Conservation (phyloP, 30 jellyfish, hydroid and myxozoan genomes). For the Clytia hemisphaerica region DNA sequence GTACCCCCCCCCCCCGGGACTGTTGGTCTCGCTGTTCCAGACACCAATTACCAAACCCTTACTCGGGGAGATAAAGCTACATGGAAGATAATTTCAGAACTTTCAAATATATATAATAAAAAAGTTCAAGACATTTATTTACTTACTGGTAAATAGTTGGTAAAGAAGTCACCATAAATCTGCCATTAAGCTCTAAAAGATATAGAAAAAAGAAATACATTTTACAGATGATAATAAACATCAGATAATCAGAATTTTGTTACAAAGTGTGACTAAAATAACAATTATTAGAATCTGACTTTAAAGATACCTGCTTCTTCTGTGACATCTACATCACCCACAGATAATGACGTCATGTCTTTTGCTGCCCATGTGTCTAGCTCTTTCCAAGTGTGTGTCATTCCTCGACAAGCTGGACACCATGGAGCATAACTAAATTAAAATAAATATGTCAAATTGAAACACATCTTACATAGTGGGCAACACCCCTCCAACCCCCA, state of each 20-base stretch:
- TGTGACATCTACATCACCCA: slow-evolving; percentile 88
- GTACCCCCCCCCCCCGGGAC: too few relatives aligned
- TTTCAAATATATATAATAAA: not conserved
- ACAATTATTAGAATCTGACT: too few relatives aligned
- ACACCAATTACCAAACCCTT: too few relatives aligned
- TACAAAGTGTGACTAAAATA: not conserved
- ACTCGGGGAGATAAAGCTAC: too few relatives aligned
- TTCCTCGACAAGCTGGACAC: slow-evolving; percentile 95
- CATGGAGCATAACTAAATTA: slow-evolving; percentile 88
- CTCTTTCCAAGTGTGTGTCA: slow-evolving; percentile 67
- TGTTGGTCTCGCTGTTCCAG: too few relatives aligned
- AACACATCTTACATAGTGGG: too few relatives aligned
- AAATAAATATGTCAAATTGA: not conserved
- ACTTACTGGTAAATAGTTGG: slow-evolving; percentile 94
- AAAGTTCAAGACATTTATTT: not conserved
- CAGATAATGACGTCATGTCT: slow-evolving; percentile 9
- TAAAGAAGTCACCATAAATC: slow-evolving; percentile 79
- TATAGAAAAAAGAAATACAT: not conserved
- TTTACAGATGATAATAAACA: not conserved
- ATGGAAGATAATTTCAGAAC: not conserved
- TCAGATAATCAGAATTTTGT: not conserved
- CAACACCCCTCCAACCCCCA: too few relatives aligned
- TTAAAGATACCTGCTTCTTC: slow-evolving; percentile 58
- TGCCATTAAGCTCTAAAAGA: slow-evolving; percentile 77
- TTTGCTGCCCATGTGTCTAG: slow-evolving; percentile 66